Evolutionary conservation across 2,888 invertebrate genomes (phyloP), one percentile per base, ranked within the genome.

Genomic region (Drosophila engyochracea): DNA sequence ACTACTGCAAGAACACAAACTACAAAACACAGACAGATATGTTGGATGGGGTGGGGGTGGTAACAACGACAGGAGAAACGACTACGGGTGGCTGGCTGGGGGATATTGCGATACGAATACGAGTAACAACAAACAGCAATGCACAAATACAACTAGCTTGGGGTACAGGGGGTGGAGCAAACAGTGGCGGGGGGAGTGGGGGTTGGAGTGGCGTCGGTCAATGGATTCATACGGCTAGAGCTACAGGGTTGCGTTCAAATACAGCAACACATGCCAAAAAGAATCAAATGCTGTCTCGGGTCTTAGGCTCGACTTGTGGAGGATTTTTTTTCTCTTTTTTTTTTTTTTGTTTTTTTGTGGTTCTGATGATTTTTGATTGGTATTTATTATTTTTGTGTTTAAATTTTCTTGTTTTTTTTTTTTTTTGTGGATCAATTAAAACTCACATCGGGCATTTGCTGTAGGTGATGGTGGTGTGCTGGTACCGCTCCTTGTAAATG

Each of bases 401-500:
- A 57, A 30, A 16, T 51, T 75, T 62, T 33, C 51, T 64, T 58
- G 30, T 44, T 74, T 70, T 60, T 28, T 63, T 53, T 25, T 67
- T 57, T 35, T 33, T 64, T 61, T 63, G 76, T 67, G 74, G 59
- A 74, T 85, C 81, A 89, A 86, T 84, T 87, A 91, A 92, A 93
- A 94, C 94, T 94, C 94, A 94, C 94, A 93, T 94, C 94, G 91
- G 93, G 92, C 91, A 93, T 91, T 89, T 93, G 94, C 90, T 94
- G 94, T 91, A 94, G 93, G 92, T 94, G 93, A 92, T 93, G 93
- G 91, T 93, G 93, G 91, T 93, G 93, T 90, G 91, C 92, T 91
- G 93, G 94, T 92, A 93, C 88, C 90, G 93, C 93, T 92, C 93
- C 94, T 91, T 81, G 87, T 86, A 94, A 93, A 92, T 93, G 94